Percentiles rank a stretch among this genome's conserved stretches.
Evolutionary conservation across 1,140 invertebrate species (phyloP).

Genomic region (Zaprionus camerounensis): DNA sequence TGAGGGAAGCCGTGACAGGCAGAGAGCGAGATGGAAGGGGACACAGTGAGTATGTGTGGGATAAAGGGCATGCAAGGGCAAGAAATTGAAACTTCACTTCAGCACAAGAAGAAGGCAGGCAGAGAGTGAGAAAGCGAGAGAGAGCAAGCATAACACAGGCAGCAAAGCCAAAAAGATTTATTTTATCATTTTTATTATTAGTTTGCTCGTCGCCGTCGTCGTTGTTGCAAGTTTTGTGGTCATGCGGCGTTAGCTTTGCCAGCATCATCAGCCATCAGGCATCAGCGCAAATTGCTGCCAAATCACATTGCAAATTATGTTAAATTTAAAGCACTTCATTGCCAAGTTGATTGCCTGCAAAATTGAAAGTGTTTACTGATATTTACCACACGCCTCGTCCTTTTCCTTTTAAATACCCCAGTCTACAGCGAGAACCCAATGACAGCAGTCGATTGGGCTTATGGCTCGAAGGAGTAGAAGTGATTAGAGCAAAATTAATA

Average conservation of each 20-base stretch:
- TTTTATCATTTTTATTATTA: slow-evolving; percentile 81
- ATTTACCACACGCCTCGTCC: slow-evolving; percentile 1
- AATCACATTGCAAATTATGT: slow-evolving; percentile 76
- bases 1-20: neutral
- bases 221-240: slow-evolving; percentile 61
- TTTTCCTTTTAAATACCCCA: neutral
- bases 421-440: neutral
- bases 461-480: neutral
- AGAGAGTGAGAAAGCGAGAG: neutral
- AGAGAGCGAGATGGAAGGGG: neutral
- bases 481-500: neutral
- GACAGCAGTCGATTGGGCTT: neutral
- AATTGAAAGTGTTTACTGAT: slow-evolving; percentile 38
- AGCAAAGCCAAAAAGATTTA: slow-evolving; percentile 62
- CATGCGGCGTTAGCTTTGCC: slow-evolving; percentile 65
- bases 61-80: slow-evolving; percentile 11
- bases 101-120: neutral
- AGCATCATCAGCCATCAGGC: slow-evolving; percentile 27
- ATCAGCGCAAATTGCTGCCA: slow-evolving; percentile 68
- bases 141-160: neutral
- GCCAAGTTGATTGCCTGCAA: slow-evolving; percentile 57
- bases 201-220: slow-evolving; percentile 41
- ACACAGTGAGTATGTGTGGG: neutral
- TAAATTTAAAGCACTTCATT: slow-evolving; percentile 69
- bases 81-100: slow-evolving; percentile 50